phyloP scores from a whole-genome alignment of 2,888 invertebrate species.

The Cerceris ruficornis region DNA sequence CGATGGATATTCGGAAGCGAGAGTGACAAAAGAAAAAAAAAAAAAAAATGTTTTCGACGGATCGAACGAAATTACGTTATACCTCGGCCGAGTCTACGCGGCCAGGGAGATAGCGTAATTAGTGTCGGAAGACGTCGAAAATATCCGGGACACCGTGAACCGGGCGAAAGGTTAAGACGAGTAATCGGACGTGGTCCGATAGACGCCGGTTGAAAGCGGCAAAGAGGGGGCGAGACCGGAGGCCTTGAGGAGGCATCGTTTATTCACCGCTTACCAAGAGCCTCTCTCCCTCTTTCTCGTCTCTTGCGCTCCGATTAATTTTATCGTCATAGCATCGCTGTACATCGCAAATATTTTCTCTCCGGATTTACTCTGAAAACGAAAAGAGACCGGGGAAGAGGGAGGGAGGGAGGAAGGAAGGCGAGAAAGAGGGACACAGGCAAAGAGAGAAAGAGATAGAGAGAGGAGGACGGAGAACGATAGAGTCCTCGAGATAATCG shows the following conservation, averaged over 20 bases:
- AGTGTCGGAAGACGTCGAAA: conserved; percentile 45
- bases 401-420: background rate
- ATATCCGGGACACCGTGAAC: conserved; percentile 46
- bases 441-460: too few relatives aligned
- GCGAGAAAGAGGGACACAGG: too few relatives aligned
- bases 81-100: too few relatives aligned
- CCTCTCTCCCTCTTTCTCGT: conserved; percentile 38
- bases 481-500: conserved; percentile 45
- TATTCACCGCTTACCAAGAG: conserved; percentile 60
- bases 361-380: conserved; percentile 19
- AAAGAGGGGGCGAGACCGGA: conserved; percentile 37
- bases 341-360: conserved; percentile 51
- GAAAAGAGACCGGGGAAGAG: background rate
- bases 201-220: conserved; percentile 31
- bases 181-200: conserved; percentile 46
- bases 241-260: conserved; percentile 70
- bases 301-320: conserved; percentile 61
- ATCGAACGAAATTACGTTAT: too few relatives aligned
- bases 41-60: too few relatives aligned
- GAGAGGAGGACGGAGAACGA: conserved; percentile 13
- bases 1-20: background rate
- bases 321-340: conserved; percentile 57
- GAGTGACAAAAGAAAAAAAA: too few relatives aligned
- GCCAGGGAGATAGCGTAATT: background rate
- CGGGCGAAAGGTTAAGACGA: conserved; percentile 48